Conservation (phyloP, 2,113 vertebrate species). For the Tachysurus fulvidraco region DNA sequence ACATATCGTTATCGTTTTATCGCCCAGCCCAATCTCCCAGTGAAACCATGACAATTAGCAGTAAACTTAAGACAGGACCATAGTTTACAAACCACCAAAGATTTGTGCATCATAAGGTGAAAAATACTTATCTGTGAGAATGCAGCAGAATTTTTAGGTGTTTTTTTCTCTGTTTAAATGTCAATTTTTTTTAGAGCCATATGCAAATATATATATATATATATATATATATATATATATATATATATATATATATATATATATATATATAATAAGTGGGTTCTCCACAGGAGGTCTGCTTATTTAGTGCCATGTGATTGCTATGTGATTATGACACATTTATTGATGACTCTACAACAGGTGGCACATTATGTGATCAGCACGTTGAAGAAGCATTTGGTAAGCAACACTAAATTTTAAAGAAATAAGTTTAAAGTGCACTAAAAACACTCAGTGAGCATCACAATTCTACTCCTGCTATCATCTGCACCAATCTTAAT, state of each 20-base stretch:
- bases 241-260: no score
- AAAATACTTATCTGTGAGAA: not conserved
- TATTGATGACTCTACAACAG: conserved; percentile 30
- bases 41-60: not conserved
- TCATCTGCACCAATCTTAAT: conserved; percentile 72
- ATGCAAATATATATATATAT: not conserved
- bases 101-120: not conserved
- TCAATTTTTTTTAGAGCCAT: not conserved
- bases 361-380: conserved; percentile 55
- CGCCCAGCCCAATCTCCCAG: not conserved
- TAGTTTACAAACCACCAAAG: no score
- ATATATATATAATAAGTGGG: not conserved
- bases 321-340: conserved; percentile 30
- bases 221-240: no score
- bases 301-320: conserved; percentile 17
- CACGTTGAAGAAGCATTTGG: conserved; percentile 14
- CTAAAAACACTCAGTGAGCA: conserved; percentile 57
- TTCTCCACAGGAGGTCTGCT: not conserved
- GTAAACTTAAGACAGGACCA: not conserved
- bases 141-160: not conserved
- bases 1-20: no score
- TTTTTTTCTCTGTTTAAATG: no score
- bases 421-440: conserved; percentile 44
- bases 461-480: conserved; percentile 71
- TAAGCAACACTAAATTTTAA: conserved; percentile 55